Base-by-base conservation (phyloP, 2,888 invertebrate species). In the Slavum lentiscoides region DNA sequence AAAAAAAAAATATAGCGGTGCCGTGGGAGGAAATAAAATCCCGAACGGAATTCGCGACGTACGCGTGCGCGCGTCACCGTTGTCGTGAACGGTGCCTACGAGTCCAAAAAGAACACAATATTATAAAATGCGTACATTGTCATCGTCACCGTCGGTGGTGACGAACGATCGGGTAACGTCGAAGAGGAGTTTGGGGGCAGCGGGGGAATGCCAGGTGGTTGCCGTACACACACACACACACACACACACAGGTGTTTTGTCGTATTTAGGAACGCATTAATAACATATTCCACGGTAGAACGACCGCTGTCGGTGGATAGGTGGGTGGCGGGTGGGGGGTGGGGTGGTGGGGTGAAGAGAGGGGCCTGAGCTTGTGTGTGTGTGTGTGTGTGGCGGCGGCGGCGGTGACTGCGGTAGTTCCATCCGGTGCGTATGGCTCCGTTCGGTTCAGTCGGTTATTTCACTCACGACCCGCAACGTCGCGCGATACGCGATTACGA, bases 231-330 rank as follows among this genome's bases (percentile, higher is more conserved):
- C 53, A 17, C 13, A 53, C 19, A 17, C 53, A 17, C 13, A 53
- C 13, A 53, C 70, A 80, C 55, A 80, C 70, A 70, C 80, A 80
- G 80, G 80, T 80, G 80, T 80, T 80, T 80, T 80, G 80, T 80
- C 70, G 64, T 72, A 80, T 80, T 80, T 80, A 80, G 70, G 80
- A 72, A 72, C 80, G 80, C 80, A 72, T 80, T 80, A 80, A 80
- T 80, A 80, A 64, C 62, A 13, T 49, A 72, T 70, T 72, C 62
- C 55, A 72, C 72, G 80, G 23, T 64, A 23, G 70, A 72, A 58
- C 70, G 53, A 62, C 61, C 61, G 69, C 53, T 23, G 62, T 59
- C 69, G 61, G 4, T 30, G 21, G 43, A 7, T 39, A 3, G 39
- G 39, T 39, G 30, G n/a, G 21, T n/a, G 64, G 21, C 0, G 39